A percentile compares a stretch with the other conserved stretches of the same genome.
These are phyloP conservation scores for Adelosebastes latens DNA, from an alignment of 2,797 vertebrate genomes.

Conservation along the genomic window DNA sequence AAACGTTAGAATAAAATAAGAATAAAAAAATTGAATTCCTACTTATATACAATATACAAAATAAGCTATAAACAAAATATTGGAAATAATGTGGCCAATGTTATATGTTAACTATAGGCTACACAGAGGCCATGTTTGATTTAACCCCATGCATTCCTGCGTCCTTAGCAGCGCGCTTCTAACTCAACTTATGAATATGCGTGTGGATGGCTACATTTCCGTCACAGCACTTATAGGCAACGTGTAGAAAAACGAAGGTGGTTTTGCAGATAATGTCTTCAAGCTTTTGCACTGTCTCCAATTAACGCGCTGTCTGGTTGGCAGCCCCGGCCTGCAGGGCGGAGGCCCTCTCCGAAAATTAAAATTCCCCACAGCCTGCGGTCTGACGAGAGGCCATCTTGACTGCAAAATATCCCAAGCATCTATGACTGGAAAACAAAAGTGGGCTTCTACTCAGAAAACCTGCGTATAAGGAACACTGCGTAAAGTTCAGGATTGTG, in stretches of 20 bases:
- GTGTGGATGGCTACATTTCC: background rate
- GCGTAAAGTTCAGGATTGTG: background rate
- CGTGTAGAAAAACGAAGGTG: constrained; percentile 41
- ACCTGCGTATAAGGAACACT: background rate
- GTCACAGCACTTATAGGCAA: constrained; percentile 1
- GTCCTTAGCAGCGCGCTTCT: background rate
- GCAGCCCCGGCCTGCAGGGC: constrained; percentile 49
- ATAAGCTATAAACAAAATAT: no score
- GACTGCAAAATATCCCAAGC: constrained; percentile 47
- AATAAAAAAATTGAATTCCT: no score
- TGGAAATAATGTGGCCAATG: background rate
- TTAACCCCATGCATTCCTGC: background rate
- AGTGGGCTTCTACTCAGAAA: background rate
- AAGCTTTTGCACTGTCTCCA: constrained; percentile 64
- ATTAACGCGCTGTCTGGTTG: constrained; percentile 61
- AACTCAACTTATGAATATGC: background rate
- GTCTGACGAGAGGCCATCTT: constrained; percentile 52
- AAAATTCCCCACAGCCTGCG: constrained; percentile 62
- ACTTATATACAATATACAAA: no score
- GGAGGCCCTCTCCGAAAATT: constrained; percentile 57
- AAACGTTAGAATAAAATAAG: no score
- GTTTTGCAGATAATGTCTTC: constrained; percentile 52
- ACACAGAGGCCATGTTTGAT: background rate
- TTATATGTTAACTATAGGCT: no score
- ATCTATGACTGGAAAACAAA: constrained; percentile 39